phyloP scores from a whole-genome alignment of 1,140 invertebrate genomes.

The Caenorhabditis brenneri region DNA sequence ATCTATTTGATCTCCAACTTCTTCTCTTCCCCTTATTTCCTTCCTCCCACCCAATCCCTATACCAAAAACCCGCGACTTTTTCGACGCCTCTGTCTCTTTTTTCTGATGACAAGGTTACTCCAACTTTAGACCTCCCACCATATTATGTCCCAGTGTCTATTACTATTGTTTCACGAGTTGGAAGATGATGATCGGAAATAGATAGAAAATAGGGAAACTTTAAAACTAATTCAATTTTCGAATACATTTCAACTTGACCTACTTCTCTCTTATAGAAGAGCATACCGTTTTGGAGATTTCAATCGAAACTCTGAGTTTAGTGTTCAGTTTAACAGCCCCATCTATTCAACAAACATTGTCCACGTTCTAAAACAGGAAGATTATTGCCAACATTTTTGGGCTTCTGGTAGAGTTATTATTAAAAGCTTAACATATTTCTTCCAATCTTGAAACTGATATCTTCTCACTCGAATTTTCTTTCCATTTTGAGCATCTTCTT shows the following conservation, averaged over 20 bases:
- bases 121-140: neutral
- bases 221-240: neutral
- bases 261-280: neutral
- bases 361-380: too few relatives aligned
- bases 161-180: constrained; percentile 1
- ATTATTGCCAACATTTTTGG: too few relatives aligned
- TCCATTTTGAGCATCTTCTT: too few relatives aligned
- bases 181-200: neutral
- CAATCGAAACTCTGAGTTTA: too few relatives aligned
- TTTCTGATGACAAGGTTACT: constrained; percentile 9
- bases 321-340: too few relatives aligned
- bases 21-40: neutral
- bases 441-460: too few relatives aligned
- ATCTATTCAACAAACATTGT: too few relatives aligned
- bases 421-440: too few relatives aligned
- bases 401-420: too few relatives aligned
- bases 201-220: neutral
- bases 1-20: constrained; percentile 28
- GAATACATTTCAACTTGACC: neutral
- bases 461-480: too few relatives aligned
- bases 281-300: neutral
- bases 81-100: constrained; percentile 8
- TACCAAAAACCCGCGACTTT: constrained; percentile 35
- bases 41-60: neutral
- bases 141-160: too few relatives aligned